phyloP scores from a whole-genome alignment of 2,888 invertebrate genomes.

The Anorthoa munda region DNA sequence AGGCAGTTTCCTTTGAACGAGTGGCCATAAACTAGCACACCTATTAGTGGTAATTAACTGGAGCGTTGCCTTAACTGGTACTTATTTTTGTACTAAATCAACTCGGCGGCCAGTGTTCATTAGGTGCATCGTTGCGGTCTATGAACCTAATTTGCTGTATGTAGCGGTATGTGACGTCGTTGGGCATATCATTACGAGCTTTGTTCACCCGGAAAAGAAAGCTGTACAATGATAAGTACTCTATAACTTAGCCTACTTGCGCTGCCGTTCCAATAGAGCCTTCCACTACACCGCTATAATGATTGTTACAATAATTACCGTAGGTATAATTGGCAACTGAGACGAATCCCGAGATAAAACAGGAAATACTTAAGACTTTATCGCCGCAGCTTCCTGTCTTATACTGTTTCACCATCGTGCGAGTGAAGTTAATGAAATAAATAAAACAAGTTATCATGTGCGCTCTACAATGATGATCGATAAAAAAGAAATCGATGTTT shows the following conservation, averaged over 20 bases:
- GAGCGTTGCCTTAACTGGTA: conserved; percentile 9
- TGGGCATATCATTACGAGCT: conserved; percentile 36
- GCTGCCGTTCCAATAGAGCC: conserved; percentile 7
- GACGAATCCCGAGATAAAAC: conserved; percentile 39
- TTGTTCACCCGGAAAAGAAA: conserved; percentile 48
- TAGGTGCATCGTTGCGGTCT: conserved; percentile 37
- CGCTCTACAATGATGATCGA: conserved; percentile 28
- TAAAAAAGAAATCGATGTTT: conserved; percentile 43
- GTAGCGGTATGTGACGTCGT: conserved; percentile 26
- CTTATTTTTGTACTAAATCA: conserved; percentile 38
- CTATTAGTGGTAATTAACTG: conserved; percentile 26
- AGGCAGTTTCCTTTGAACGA: conserved; percentile 17
- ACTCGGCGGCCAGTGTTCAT: conserved; percentile 21
- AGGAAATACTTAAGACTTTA: conserved; percentile 56
- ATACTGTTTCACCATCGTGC: conserved; percentile 25
- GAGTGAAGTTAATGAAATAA: conserved; percentile 45
- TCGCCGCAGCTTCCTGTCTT: conserved; percentile 44
- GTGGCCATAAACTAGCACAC: conserved; percentile 9
- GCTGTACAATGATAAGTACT: conserved; percentile 6
- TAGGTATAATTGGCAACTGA: conserved; percentile 44
- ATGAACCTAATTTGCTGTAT: conserved; percentile 17
- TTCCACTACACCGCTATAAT: conserved; percentile 17
- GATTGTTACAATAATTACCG: conserved; percentile 41
- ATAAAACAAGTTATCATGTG: conserved; percentile 34
- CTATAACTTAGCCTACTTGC: conserved; percentile 20